Evolutionary conservation across 2,888 invertebrate species (phyloP).

Genomic region (Caenorhabditis sp.): DNA sequence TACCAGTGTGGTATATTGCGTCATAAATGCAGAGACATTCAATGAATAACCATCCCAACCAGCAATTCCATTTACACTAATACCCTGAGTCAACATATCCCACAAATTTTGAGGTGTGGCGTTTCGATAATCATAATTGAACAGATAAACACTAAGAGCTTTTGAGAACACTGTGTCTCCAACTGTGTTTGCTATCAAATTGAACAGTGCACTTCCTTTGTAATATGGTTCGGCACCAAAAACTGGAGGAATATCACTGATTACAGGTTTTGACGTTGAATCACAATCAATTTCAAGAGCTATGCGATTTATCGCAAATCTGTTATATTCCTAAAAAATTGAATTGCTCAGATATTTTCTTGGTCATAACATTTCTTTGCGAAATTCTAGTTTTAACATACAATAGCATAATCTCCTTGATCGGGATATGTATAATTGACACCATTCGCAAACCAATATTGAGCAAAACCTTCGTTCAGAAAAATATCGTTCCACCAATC

Average conservation of each 20-base stretch:
- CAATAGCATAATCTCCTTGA: conserved; percentile 39
- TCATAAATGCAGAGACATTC: conserved; percentile 33
- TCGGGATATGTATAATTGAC: conserved; percentile 39
- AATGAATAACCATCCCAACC: conserved; percentile 47
- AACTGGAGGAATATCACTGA: conserved; percentile 32
- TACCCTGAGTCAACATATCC: conserved; percentile 13
- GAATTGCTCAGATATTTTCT: not conserved
- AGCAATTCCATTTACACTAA: conserved; percentile 6
- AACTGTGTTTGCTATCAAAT: conserved; percentile 27
- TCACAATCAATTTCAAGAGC: conserved; percentile 32
- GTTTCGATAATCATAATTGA: conserved; percentile 14
- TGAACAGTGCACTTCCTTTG: conserved; percentile 40
- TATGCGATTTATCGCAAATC: conserved; percentile 33
- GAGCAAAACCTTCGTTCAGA: conserved; percentile 60
- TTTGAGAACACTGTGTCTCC: conserved; percentile 15
- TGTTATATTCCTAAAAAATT: conserved; percentile 28
- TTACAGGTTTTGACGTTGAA: conserved; percentile 27
- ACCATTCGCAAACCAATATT: conserved; percentile 47
- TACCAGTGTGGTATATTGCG: conserved; percentile 22
- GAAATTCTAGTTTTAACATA: conserved; percentile 6
- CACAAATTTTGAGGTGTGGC: conserved; percentile 22
- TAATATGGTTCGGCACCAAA: conserved; percentile 35
- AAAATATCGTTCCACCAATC: conserved; percentile 57
- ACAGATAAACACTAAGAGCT: conserved; percentile 16
- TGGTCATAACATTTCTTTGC: not conserved